Evolutionary conservation across 2,797 vertebrate species (phyloP).

Genomic region (Aythya fuligula): DNA sequence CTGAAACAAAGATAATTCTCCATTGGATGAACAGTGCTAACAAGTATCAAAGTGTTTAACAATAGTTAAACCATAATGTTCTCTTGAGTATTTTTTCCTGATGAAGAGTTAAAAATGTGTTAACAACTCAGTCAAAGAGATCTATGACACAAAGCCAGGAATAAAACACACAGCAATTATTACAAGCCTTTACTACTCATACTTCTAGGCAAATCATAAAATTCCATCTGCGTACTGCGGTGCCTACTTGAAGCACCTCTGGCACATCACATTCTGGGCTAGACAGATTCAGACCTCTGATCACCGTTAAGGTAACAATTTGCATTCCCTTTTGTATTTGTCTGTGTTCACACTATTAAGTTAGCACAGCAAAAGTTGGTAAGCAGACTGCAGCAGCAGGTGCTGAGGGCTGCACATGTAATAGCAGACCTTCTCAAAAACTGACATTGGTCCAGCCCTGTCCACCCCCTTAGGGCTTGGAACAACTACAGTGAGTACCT

Average conservation of each 20-base stretch:
- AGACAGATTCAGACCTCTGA: not conserved
- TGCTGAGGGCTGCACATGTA: fast-evolving
- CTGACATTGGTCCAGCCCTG: not conserved
- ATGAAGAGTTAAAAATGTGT: not conserved
- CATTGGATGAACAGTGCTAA: not conserved
- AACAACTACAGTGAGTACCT: not conserved
- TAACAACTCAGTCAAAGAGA: not conserved
- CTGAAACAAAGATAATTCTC: not conserved
- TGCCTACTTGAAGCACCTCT: not conserved
- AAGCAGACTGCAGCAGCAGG: not conserved
- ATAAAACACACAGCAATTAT: not conserved
- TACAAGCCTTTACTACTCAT: not conserved
- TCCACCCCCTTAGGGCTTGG: too few species aligned
- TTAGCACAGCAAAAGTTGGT: not conserved
- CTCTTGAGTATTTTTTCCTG: not conserved
- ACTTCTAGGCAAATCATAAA: not conserved
- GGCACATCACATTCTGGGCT: not conserved
- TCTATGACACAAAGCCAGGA: not conserved
- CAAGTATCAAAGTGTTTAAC: not conserved
- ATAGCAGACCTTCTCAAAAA: not conserved
- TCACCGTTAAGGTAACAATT: not conserved
- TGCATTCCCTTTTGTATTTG: not conserved
- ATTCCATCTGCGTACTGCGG: not conserved
- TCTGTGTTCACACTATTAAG: not conserved
- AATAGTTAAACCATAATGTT: not conserved